Evolutionary conservation across 2,888 invertebrate species (phyloP).

Genomic region (Hirtodrosophila duncani): DNA sequence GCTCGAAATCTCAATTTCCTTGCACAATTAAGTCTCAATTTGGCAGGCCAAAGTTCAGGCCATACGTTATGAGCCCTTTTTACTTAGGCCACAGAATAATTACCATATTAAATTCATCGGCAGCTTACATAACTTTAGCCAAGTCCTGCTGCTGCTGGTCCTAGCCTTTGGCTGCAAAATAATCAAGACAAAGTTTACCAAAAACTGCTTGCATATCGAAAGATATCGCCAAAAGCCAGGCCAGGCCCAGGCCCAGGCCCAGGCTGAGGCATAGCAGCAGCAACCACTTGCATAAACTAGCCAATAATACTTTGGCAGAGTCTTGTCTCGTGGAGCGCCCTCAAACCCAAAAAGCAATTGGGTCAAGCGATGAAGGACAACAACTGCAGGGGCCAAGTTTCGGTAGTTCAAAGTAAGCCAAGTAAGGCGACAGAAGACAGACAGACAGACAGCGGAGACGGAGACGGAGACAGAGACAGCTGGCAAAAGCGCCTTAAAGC

Average conservation of each 20-base stretch:
- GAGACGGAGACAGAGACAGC: too few species aligned
- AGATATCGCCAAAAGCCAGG: conserved; percentile 51
- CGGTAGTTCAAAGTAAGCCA: neutral
- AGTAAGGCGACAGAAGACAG: conserved; percentile 35
- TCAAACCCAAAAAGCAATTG: conserved; percentile 20
- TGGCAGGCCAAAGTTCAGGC: too few species aligned
- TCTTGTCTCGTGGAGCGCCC: conserved; percentile 38
- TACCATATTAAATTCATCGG: conserved; percentile 50
- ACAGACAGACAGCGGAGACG: too few species aligned
- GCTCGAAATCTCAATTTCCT: conserved; percentile 1
- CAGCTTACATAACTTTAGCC: conserved; percentile 42
- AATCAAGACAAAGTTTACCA: conserved; percentile 58
- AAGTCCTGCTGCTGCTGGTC: neutral
- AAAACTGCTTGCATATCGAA: conserved; percentile 44
- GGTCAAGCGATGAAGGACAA: conserved; percentile 12
- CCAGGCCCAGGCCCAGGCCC: conserved; percentile 14
- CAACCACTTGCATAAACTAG: conserved; percentile 48
- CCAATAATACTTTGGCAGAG: conserved; percentile 49
- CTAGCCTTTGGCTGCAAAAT: conserved; percentile 28
- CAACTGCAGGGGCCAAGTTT: conserved; percentile 18
- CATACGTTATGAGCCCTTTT: conserved; percentile 3
- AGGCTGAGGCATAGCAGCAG: neutral
- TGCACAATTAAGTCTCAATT: neutral
- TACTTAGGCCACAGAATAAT: conserved; percentile 45
- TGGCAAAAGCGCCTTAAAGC: conserved; percentile 48